Base-by-base conservation (phyloP, 2,888 invertebrate species). In the Papilio protenor region DNA sequence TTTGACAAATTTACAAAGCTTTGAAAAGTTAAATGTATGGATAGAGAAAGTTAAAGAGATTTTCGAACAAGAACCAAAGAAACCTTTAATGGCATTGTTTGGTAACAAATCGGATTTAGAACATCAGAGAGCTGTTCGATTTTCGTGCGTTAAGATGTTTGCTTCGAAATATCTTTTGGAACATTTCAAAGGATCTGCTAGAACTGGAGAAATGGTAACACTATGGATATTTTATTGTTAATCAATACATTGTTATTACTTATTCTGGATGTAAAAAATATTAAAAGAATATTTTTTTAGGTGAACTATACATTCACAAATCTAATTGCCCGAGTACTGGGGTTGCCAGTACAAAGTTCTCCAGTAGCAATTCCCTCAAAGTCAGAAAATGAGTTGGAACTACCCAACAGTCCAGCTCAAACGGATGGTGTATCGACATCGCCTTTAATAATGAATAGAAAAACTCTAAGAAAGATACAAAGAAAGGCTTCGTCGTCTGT, bases 1-100 rank as follows among this genome's bases (percentile, higher is more conserved):
- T 87, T 96, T 98, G 76, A 98, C 98, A 49, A 97, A 97, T 87
- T 94, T 96, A 72, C 95, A 96, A 82, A 98, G 97, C 88, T 98
- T 98, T 89, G 97, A 97, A 77, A 96, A 96, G 85, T 91, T 98
- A 23, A 93, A 95, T 59, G 95, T 95, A 75, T 98, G 98, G 98
- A 93, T 97, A 80, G 89, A 92, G 1, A 92, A 92, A 79, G 94
- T 96, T 0, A 93, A 94, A 74, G 89, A 90, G 18, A 89, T 95
- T 33, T 91, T 90, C 69, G 89, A 92, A 45, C 80, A 84, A 18
- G 92, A 95, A 80, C 82, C 91, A 0, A 94, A 94, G 76, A 94
- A 94, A 82, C 96, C 96, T 0, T 83, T 95, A 40, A 92, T 96
- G 89, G 96, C 96, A 0, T 85, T 97, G 72, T 94, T 97, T 79